These are phyloP conservation scores for Tinamus guttatus DNA, from an alignment of 2,113 vertebrate species.

Conservation along the genomic window DNA sequence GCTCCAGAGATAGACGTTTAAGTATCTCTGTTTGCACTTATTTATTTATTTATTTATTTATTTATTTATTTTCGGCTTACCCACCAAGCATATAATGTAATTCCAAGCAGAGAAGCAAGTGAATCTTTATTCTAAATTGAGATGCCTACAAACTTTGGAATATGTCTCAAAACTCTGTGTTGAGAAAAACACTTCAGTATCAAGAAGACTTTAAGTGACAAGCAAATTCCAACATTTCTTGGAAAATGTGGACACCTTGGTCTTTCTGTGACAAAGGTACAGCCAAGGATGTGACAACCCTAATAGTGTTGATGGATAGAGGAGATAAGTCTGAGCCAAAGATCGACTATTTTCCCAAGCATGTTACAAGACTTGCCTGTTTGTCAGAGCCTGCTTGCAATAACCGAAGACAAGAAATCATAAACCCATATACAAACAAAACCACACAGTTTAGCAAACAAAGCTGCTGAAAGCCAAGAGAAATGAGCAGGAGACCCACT, in stretches of 20 bases:
- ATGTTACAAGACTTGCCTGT: background rate
- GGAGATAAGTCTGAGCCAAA: background rate
- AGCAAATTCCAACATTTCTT: background rate
- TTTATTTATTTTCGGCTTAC: background rate
- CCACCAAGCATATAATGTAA: background rate
- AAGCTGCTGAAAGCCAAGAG: background rate
- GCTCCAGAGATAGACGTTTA: background rate
- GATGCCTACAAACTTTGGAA: background rate
- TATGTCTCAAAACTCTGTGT: background rate
- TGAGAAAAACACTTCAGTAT: background rate
- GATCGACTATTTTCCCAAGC: background rate
- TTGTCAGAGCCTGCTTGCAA: background rate
- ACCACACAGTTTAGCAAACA: background rate
- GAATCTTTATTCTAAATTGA: background rate
- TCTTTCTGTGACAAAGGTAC: background rate
- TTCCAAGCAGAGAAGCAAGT: background rate
- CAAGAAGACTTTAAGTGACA: background rate
- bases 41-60: background rate
- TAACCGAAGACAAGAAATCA: background rate
- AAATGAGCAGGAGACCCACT: background rate
- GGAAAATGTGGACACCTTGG: background rate
- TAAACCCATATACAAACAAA: conserved; percentile 9
- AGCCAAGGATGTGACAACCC: conserved; percentile 14
- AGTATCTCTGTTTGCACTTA: background rate
- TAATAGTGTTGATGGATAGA: background rate